Percentiles rank a stretch among this genome's conserved stretches.
phyloP scores from a whole-genome alignment of 2,888 invertebrate genomes.

The Eurytoma adleriae region DNA sequence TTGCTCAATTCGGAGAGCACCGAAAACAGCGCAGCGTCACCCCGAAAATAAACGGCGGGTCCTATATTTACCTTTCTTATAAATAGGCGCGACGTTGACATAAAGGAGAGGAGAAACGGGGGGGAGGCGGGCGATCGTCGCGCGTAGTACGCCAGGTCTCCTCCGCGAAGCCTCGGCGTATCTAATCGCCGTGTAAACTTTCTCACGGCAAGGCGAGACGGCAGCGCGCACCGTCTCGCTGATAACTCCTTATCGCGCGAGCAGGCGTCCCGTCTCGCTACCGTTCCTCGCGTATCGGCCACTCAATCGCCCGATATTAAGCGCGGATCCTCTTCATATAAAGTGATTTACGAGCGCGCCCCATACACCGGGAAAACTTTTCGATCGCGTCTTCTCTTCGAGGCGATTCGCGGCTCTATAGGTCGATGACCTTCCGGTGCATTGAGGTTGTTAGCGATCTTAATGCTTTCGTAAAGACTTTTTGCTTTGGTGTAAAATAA shows the following conservation, averaged over 20 bases:
- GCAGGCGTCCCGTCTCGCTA: not conserved
- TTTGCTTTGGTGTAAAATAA: too few relatives aligned
- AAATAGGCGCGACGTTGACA: too few relatives aligned
- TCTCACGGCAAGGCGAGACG: slow-evolving; percentile 58
- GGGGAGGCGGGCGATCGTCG: too few relatives aligned
- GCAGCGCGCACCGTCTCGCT: slow-evolving; percentile 23
- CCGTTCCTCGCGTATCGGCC: not conserved
- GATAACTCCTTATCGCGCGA: slow-evolving; percentile 48
- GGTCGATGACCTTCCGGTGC: slow-evolving; percentile 4
- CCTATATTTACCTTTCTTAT: too few relatives aligned
- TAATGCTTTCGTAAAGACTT: too few relatives aligned
- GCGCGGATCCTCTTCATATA: slow-evolving; percentile 5
- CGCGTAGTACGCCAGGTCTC: not conserved
- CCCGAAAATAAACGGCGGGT: too few relatives aligned
- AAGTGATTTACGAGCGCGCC: slow-evolving; percentile 35
- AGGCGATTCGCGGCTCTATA: slow-evolving; percentile 41
- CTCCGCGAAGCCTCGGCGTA: not conserved
- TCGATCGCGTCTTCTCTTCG: slow-evolving; percentile 24
- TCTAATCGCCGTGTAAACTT: slow-evolving; percentile 59
- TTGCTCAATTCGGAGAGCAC: too few relatives aligned
- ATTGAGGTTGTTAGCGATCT: too few relatives aligned
- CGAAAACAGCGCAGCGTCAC: too few relatives aligned
- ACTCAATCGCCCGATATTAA: not conserved
- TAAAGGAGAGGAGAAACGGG: too few relatives aligned
- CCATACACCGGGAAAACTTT: not conserved